phyloP scores from a whole-genome alignment of 2,888 invertebrate genomes.

The Norana najaformis region DNA sequence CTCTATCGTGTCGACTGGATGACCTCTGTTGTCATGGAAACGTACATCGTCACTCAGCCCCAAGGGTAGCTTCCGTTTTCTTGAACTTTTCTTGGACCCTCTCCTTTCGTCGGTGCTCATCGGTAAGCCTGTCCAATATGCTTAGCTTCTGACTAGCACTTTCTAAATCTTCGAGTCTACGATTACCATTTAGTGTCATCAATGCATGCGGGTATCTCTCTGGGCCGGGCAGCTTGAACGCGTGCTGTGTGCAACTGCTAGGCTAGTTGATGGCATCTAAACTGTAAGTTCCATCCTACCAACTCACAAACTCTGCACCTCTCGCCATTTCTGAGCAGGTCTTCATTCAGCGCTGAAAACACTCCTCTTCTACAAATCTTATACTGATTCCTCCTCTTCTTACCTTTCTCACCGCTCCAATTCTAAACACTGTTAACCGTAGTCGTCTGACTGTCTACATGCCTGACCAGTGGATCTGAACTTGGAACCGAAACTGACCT shows the following conservation, averaged over 20 bases:
- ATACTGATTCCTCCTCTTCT: neutral
- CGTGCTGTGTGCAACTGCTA: neutral
- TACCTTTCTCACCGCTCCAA: neutral
- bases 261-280: neutral
- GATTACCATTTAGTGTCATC: too few species aligned
- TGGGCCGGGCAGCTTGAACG: too few species aligned
- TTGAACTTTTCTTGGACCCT: neutral
- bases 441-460: neutral
- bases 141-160: too few species aligned
- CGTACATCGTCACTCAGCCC: neutral
- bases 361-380: too few species aligned
- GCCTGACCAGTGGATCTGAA: neutral
- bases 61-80: neutral
- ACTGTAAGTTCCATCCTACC: too few species aligned
- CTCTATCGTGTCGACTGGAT: neutral
- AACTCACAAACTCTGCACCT: too few species aligned
- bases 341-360: too few species aligned
- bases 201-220: too few species aligned
- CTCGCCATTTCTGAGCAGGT: neutral
- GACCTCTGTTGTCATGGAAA: neutral
- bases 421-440: neutral
- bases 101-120: too few species aligned
- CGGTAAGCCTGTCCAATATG: too few species aligned
- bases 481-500: too few species aligned
- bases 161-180: too few species aligned